Evolutionary conservation across 1,140 invertebrate genomes (phyloP).

Genomic region (Acromyrmex heyeri): DNA sequence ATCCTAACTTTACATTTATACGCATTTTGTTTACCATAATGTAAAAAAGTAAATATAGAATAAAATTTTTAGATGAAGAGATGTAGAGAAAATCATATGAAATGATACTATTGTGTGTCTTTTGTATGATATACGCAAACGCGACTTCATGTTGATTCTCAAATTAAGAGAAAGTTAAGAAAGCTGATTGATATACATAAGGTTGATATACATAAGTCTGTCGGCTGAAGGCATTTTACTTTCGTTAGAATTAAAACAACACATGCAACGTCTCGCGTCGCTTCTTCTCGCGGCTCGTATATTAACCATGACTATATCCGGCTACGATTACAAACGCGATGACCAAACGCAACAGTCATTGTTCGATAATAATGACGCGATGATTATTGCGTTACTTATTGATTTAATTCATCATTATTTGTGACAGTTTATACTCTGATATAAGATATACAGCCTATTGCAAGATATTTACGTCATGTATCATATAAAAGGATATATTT

Average conservation of each 20-base stretch:
- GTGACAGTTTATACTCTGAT: neutral
- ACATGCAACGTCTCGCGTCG: neutral
- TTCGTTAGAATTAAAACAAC: constrained; percentile 64
- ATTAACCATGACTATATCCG: constrained; percentile 18
- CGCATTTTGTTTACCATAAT: neutral
- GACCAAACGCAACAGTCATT: neutral
- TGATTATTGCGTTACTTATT: neutral
- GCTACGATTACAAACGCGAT: constrained; percentile 7
- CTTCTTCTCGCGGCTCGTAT: neutral
- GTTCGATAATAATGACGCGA: constrained; percentile 12
- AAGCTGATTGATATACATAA: constrained; percentile 71
- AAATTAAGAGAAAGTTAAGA: constrained; percentile 77
- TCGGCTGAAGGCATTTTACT: constrained; percentile 50
- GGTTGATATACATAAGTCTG: constrained; percentile 51
- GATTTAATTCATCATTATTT: constrained; percentile 1
- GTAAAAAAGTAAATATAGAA: neutral
- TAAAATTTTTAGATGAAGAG: neutral
- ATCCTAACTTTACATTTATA: neutral
- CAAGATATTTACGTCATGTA: neutral
- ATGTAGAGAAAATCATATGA: neutral
- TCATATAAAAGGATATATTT: constrained; percentile 12
- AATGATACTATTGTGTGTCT: constrained; percentile 1
- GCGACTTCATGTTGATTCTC: constrained; percentile 65
- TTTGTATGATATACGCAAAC: constrained; percentile 24
- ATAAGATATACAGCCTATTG: neutral